phyloP scores from a whole-genome alignment of 2,797 vertebrate genomes.

The Tachyglossus aculeatus region DNA sequence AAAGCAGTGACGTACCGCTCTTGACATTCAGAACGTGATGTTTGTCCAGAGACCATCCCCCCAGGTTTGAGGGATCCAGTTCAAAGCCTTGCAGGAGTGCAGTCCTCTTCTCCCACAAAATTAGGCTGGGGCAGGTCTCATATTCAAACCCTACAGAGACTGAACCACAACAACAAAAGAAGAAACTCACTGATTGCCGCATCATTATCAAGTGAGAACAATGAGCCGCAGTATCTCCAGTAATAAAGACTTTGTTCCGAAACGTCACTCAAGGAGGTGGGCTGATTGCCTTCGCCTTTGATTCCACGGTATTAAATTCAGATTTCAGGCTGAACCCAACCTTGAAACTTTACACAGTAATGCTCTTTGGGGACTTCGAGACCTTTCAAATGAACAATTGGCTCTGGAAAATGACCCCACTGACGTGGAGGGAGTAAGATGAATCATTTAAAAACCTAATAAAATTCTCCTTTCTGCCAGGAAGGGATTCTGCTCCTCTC shows the following conservation, averaged over 20 bases:
- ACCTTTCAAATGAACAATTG: conserved; percentile 39
- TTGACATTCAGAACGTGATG: conserved; percentile 95
- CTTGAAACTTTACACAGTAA: conserved; percentile 56
- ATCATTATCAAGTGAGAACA: background rate
- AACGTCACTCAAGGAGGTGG: conserved; percentile 7
- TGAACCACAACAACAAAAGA: conserved; percentile 57
- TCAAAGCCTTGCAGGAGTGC: conserved; percentile 93
- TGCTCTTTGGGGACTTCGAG: conserved; percentile 47
- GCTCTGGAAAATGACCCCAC: conserved; percentile 33
- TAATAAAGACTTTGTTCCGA: background rate
- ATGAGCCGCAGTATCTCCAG: conserved; percentile 10
- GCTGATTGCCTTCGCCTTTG: conserved; percentile 38
- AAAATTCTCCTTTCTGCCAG: conserved; percentile 4
- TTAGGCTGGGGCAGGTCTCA: conserved; percentile 93
- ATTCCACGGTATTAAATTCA: conserved; percentile 53
- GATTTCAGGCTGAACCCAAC: conserved; percentile 54
- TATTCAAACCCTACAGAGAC: conserved; percentile 98
- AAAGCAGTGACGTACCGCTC: conserved; percentile 82
- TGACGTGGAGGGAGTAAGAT: conserved; percentile 20
- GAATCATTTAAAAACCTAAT: conserved; percentile 4
- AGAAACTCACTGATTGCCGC: background rate
- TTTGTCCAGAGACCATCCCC: conserved; percentile 96
- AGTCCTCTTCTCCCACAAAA: conserved; percentile 98
- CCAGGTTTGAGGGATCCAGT: conserved; percentile 93
- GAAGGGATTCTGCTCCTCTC: conserved; percentile 28